Evolutionary conservation across 2,797 vertebrate species (phyloP).

Genomic region (Aldrovandia affinis): DNA sequence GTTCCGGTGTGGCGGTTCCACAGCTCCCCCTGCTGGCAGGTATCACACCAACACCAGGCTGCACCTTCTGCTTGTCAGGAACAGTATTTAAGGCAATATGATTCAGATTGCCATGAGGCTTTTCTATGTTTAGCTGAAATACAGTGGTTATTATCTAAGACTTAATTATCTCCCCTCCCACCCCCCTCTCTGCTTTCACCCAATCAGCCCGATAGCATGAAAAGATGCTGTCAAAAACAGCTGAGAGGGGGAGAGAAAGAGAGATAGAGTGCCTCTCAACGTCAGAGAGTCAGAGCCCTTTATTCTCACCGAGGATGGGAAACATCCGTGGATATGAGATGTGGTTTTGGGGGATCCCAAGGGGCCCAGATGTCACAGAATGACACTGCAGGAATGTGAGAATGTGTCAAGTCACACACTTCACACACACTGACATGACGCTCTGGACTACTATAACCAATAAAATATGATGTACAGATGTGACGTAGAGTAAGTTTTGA

Average conservation of each 20-base stretch:
- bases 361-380: not conserved
- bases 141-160: slow-evolving; percentile 41
- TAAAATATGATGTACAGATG: not conserved
- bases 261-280: slow-evolving; percentile 26
- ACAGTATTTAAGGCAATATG: slow-evolving; percentile 41
- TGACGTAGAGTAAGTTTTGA: not conserved
- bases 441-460: not conserved
- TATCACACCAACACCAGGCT: not conserved
- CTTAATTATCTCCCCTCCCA: slow-evolving; percentile 34
- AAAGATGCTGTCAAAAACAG: slow-evolving; percentile 35
- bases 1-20: slow-evolving; percentile 58
- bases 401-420: not conserved
- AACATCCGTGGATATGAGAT: not conserved
- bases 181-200: not conserved
- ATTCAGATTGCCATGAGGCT: slow-evolving; percentile 52
- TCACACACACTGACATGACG: not conserved
- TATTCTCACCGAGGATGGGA: not conserved
- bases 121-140: slow-evolving; percentile 52
- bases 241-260: slow-evolving; percentile 29
- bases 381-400: not conserved
- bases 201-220: slow-evolving; percentile 22
- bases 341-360: not conserved
- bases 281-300: not conserved
- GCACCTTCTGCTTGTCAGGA: slow-evolving; percentile 39
- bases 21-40: slow-evolving; percentile 74